Conservation (phyloP, 2,888 invertebrate genomes). For the Dicyrtomina minuta region DNA sequence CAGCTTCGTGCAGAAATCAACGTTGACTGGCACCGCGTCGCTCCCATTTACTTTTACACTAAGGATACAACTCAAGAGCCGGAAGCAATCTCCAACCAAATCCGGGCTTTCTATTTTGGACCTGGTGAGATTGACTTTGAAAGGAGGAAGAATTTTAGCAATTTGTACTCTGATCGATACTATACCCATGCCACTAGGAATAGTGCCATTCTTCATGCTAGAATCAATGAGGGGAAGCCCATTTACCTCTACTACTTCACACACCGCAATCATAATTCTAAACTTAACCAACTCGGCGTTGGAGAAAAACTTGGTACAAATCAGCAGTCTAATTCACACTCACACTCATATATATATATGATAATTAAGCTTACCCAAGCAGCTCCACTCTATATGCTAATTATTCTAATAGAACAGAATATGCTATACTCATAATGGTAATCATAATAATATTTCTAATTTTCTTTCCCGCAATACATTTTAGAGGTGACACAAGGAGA, state of each 20-base stretch:
- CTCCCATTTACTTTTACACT: constrained; percentile 65
- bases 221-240: constrained; percentile 46
- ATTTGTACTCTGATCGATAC: constrained; percentile 50
- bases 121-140: constrained; percentile 41
- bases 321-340: too few species aligned
- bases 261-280: constrained; percentile 41
- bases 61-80: constrained; percentile 60
- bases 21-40: constrained; percentile 64
- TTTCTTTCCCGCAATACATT: too few species aligned
- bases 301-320: constrained; percentile 42
- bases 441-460: too few species aligned
- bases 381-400: too few species aligned
- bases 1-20: constrained; percentile 61
- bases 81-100: constrained; percentile 60
- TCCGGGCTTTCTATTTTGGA: constrained; percentile 63
- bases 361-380: too few species aligned
- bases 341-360: too few species aligned
- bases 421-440: too few species aligned
- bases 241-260: constrained; percentile 47
- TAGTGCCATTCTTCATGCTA: constrained; percentile 49
- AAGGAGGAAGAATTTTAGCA: constrained; percentile 43
- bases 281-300: constrained; percentile 41
- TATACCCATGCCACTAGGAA: constrained; percentile 43
- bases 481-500: constrained; percentile 43
- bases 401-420: too few species aligned